Evolutionary conservation across 2,797 vertebrate genomes (phyloP), one percentile per base, ranked within the genome.

Genomic region (Hephaestus fuliginosus): DNA sequence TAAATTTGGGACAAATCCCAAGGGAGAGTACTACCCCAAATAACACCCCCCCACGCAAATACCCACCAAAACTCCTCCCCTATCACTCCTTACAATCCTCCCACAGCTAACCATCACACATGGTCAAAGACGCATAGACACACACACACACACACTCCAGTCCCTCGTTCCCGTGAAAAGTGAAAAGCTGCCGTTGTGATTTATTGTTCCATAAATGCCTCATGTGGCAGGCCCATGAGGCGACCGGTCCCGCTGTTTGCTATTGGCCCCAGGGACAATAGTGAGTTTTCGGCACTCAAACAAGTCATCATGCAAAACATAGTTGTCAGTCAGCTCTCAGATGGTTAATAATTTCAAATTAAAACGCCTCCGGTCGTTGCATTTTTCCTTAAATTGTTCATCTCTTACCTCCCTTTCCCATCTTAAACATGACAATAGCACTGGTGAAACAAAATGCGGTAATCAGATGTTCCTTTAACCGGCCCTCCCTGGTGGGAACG

Each of bases 141-240:
- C 65, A 58, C 43, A 48, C 65, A 55, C 75, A 63, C 60, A 80
- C 66, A 43, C 69, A 61, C 74, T 69, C 61, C 83, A 60, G n/a
- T 78, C 78, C 78, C 61, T 57, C 74, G 80, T 83, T 90, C 80
- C 84, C 44, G 78, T 78, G 86, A 69, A 88, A 89, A 86, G 87
- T 86, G 86, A 92, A 93, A 91, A 91, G 90, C 91, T 86, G 83
- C 73, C 70, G 72, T 88, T 88, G 85, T 91, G 93, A 94, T 95
- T 95, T 92, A 95, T 94, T 94, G 93, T 93, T 93, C 92, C 86
- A 93, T 94, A 93, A 96, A 96, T 90, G 90, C 88, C 87, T 86
- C 88, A 91, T 93, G 90, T 83, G 86, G 87, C 82, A 82, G 85
- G 71, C 70, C 88, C 76, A 84, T 81, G 84, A 92, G 87, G 82